Evolutionary conservation across 2,797 vertebrate genomes (phyloP).

Genomic region (Lagodon rhomboides): DNA sequence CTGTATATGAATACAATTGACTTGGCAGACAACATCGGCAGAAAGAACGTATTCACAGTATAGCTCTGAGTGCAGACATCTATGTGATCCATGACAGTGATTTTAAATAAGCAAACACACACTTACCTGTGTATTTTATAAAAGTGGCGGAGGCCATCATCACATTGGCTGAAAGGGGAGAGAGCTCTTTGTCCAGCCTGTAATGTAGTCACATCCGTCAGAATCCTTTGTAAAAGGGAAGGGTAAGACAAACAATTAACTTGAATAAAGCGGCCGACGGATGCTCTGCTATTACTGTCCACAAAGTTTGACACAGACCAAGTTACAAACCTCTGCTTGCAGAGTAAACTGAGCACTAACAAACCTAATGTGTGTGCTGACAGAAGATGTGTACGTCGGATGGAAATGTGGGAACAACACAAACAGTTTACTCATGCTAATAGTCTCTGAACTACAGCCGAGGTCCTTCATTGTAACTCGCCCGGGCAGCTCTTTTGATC

Average conservation of each 20-base stretch:
- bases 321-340: constrained; percentile 13
- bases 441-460: constrained; percentile 43
- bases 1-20: neutral
- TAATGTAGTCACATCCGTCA: constrained; percentile 39
- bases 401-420: neutral
- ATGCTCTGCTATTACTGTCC: neutral
- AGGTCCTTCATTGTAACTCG: constrained; percentile 43
- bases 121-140: constrained; percentile 65
- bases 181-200: constrained; percentile 55
- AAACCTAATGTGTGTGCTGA: constrained; percentile 22
- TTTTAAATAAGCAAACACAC: constrained; percentile 13
- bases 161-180: neutral
- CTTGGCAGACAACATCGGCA: neutral
- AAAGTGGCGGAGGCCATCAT: constrained; percentile 67
- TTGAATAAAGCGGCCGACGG: neutral
- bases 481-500: constrained; percentile 67
- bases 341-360: constrained; percentile 13
- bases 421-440: constrained; percentile 50
- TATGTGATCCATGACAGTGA: neutral
- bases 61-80: neutral
- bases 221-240: neutral
- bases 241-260: neutral
- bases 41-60: neutral
- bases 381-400: constrained; percentile 11
- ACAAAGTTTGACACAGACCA: neutral